Percentiles rank a stretch among this genome's conserved stretches.
Conservation (phyloP, 2,797 vertebrate species). For the Alectoris magna region DNA sequence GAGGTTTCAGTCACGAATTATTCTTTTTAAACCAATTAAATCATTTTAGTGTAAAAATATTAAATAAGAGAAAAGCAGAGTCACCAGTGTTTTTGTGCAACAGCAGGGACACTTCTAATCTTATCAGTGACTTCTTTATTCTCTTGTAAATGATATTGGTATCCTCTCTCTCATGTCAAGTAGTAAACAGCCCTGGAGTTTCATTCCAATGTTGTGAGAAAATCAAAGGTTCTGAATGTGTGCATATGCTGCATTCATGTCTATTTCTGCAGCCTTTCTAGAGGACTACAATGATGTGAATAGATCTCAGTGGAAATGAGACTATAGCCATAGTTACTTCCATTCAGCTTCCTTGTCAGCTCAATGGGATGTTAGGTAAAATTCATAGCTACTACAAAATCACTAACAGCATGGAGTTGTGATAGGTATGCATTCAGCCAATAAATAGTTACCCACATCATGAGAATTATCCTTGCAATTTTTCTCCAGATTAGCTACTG, state of each 20-base stretch:
- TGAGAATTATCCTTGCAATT: background rate
- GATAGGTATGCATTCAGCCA: background rate
- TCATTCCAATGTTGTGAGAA: background rate
- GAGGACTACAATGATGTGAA: background rate
- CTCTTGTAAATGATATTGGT: background rate
- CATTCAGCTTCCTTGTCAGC: background rate
- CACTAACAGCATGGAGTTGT: background rate
- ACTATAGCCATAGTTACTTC: background rate
- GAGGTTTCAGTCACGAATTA: background rate
- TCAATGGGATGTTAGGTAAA: background rate
- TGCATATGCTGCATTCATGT: background rate
- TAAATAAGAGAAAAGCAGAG: background rate
- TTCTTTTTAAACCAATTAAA: background rate
- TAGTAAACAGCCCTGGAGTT: background rate
- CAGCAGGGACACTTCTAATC: background rate
- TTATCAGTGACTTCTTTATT: background rate
- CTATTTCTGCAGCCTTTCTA: background rate
- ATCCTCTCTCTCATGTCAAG: background rate
- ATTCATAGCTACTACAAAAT: slow-evolving; percentile 12
- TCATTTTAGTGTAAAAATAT: background rate
- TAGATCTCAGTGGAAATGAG: background rate
- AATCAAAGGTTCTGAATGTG: background rate
- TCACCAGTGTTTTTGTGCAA: background rate
- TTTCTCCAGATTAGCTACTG: background rate
- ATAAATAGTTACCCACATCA: background rate